Conservation (phyloP, 1,140 invertebrate species). For the Pinna nobilis region DNA sequence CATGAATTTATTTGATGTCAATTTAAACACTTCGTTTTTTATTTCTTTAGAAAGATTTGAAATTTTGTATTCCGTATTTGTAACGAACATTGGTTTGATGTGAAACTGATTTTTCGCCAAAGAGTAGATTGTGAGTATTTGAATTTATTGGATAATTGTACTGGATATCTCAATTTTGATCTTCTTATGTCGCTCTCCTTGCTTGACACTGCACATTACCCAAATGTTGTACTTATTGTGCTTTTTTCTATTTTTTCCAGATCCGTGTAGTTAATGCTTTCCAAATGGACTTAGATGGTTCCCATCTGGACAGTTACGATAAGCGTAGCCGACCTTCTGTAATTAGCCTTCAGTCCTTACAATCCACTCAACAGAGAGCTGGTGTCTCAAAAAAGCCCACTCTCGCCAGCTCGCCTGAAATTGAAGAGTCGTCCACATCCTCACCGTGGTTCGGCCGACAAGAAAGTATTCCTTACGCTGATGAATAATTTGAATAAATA, state of each 20-base stretch:
- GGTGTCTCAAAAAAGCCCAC: constrained; percentile 65
- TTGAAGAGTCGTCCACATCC: constrained; percentile 51
- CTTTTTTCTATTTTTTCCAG: constrained; percentile 80
- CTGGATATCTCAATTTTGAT: not conserved
- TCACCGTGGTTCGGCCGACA: constrained; percentile 63
- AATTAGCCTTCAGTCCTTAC: constrained; percentile 71
- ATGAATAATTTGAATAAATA: constrained; percentile 57
- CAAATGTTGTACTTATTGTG: too few species aligned
- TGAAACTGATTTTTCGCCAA: too few species aligned
- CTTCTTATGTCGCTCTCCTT: not conserved
- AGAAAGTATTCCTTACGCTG: constrained; percentile 72
- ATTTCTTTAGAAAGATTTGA: too few species aligned
- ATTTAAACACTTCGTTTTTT: too few species aligned
- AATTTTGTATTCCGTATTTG: too few species aligned
- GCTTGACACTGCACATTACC: too few species aligned
- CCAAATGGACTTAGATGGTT: constrained; percentile 97
- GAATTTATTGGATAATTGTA: too few species aligned
- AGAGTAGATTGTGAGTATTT: too few species aligned
- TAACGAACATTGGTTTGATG: too few species aligned
- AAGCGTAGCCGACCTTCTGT: constrained; percentile 72
- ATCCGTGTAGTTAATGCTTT: constrained; percentile 99
- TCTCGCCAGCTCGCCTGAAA: constrained; percentile 68
- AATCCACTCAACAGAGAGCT: constrained; percentile 51
- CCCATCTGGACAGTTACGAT: constrained; percentile 83
- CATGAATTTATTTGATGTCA: too few species aligned